A percentile compares a stretch with the other conserved stretches of the same genome.
These are phyloP conservation scores for Falcunculus frontatus DNA, from an alignment of 2,113 vertebrate genomes.

Conservation along the genomic window DNA sequence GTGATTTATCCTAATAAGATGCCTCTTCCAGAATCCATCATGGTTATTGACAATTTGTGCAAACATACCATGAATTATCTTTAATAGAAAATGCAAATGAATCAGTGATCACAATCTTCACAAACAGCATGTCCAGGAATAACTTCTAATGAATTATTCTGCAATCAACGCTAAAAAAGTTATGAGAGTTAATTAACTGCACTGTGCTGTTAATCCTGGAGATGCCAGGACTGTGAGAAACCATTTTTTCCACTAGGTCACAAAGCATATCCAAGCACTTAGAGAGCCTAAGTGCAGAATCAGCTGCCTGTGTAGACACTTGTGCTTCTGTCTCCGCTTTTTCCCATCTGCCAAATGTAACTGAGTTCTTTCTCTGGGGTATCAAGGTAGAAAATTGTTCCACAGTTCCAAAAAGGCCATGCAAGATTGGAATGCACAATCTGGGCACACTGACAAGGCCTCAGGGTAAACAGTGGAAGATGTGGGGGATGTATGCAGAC, in stretches of 20 bases:
- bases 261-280: background rate
- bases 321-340: background rate
- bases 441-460: background rate
- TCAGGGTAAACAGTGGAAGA: background rate
- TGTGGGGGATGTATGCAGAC: background rate
- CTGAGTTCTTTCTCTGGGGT: background rate
- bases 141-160: background rate
- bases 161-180: background rate
- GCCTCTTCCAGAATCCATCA: background rate
- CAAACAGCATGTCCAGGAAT: background rate
- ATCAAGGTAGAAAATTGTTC: background rate
- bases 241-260: background rate
- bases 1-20: background rate
- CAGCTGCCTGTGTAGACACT: background rate
- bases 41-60: background rate
- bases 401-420: background rate
- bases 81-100: background rate
- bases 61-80: background rate
- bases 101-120: background rate
- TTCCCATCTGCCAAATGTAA: background rate
- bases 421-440: background rate
- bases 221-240: background rate
- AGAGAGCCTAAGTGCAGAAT: background rate
- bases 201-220: background rate
- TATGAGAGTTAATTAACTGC: background rate